These are phyloP conservation scores for Megalurothrips usitatus DNA, from an alignment of 2,888 invertebrate species.

Conservation along the genomic window DNA sequence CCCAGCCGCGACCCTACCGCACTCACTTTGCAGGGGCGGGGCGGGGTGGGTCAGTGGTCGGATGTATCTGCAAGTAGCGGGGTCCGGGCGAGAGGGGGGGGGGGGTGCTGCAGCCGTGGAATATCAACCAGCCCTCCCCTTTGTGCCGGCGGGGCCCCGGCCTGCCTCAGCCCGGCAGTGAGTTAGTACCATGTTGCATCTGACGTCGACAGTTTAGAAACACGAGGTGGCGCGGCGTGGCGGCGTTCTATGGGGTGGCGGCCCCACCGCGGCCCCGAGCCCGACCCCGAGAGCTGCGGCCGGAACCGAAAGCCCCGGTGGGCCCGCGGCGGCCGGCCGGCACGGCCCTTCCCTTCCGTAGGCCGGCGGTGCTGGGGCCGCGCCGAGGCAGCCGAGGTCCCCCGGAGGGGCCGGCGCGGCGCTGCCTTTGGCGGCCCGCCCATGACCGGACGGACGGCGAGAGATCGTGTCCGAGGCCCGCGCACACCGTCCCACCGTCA, in stretches of 20 bases:
- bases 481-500: no score
- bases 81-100: background rate
- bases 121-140: conserved; percentile 2
- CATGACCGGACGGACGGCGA: no score
- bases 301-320: conserved; percentile 5
- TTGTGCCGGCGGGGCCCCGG: background rate
- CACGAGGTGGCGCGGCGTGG: background rate
- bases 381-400: no score
- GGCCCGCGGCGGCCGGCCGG: background rate
- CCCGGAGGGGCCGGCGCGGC: no score
- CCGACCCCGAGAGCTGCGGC: background rate
- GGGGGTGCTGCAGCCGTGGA: background rate
- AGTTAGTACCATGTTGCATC: conserved; percentile 26
- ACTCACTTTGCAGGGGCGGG: background rate
- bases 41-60: background rate
- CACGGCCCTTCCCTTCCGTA: conserved; percentile 4
- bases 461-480: no score
- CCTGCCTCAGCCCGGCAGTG: background rate
- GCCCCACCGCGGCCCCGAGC: background rate
- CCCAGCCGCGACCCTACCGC: background rate
- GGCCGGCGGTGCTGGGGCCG: background rate
- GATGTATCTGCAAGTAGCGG: background rate
- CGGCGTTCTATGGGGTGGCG: background rate
- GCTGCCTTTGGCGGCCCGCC: no score
- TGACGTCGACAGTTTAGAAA: conserved; percentile 26